Conservation (phyloP, 2,113 vertebrate species). For the Pimephales promelas region DNA sequence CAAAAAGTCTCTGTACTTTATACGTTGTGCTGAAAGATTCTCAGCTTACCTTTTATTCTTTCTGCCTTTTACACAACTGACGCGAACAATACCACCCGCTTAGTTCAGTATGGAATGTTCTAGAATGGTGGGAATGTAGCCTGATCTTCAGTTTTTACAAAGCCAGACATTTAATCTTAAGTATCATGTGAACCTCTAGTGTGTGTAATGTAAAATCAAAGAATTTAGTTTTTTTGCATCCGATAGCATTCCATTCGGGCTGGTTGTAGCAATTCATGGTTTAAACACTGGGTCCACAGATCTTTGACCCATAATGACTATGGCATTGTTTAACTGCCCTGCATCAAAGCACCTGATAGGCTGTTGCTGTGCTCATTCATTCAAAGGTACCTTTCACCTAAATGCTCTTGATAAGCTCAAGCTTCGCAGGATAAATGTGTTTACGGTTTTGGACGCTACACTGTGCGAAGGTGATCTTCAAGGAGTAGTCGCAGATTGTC, state of each 20-base stretch:
- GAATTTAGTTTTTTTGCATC: background rate
- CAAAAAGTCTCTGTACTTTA: background rate
- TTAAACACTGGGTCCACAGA: background rate
- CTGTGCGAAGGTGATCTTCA: background rate
- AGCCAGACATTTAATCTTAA: slow-evolving; percentile 5
- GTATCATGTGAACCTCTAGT: background rate
- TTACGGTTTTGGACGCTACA: background rate
- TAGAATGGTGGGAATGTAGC: background rate
- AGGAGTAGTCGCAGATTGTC: background rate
- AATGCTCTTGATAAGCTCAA: slow-evolving; percentile 28
- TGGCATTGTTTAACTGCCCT: background rate
- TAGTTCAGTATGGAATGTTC: slow-evolving; percentile 15
- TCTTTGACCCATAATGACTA: background rate
- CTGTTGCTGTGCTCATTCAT: background rate
- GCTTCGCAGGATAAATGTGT: background rate
- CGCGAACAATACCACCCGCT: background rate
- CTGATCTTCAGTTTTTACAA: background rate
- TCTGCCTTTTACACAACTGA: background rate
- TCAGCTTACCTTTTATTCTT: background rate
- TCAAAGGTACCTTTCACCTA: slow-evolving; percentile 24
- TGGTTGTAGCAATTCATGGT: background rate
- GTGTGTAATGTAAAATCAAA: background rate
- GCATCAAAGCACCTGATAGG: slow-evolving; percentile 12
- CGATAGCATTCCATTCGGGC: no score
- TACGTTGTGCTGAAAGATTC: background rate